Base-by-base conservation (phyloP, 2,113 vertebrate species). In the Herpetotheres cachinnans region DNA sequence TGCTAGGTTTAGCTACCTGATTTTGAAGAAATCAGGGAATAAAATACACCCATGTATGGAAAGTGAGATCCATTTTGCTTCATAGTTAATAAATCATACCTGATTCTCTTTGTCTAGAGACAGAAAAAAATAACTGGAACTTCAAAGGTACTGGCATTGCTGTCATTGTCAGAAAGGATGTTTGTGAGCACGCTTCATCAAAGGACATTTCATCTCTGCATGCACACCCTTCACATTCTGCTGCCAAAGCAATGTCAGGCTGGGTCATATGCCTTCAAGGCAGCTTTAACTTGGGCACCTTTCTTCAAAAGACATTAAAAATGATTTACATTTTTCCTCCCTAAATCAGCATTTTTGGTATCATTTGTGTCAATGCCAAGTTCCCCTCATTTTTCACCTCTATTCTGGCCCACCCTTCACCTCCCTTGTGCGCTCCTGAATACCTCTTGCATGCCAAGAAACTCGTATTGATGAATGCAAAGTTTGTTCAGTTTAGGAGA, bases 261-360 rank as follows among this genome's bases (percentile, higher is more conserved):
- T 93, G 72, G 66, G 77, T 94, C 95, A 86, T 40, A 74, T 40
- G 89, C 86, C 91, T 93, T 93, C 83, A 63, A 96, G 77, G 74
- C 85, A 91, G 46, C n/a, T 71, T 92, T 94, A 86, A 90, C 86
- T 97, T 95, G 86, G 84, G 67, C 67, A 94, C 86, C 71, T 71
- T 81, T 86, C 94, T 97, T 98, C 73, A 95, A 93, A 96, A 96
- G 95, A 80, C 46, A n/a, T 61, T 65, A 58, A 69, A 96, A 96
- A 74, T 56, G 0, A 96, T 95, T 76, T 94, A 54, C 88, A 82
- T 85, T 80, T 71, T 89, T 98, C 91, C 79, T 96, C 76, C 82
- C 71, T 94, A 97, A 97, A 94, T 94, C 85, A 96, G 87, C 95
- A 46, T 76, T 97, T 96, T 95, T 82, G 14, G 52, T 69, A 94